These are phyloP conservation scores for Motacilla tschutschensis DNA, from an alignment of 2,113 vertebrate species.

Conservation along the genomic window DNA sequence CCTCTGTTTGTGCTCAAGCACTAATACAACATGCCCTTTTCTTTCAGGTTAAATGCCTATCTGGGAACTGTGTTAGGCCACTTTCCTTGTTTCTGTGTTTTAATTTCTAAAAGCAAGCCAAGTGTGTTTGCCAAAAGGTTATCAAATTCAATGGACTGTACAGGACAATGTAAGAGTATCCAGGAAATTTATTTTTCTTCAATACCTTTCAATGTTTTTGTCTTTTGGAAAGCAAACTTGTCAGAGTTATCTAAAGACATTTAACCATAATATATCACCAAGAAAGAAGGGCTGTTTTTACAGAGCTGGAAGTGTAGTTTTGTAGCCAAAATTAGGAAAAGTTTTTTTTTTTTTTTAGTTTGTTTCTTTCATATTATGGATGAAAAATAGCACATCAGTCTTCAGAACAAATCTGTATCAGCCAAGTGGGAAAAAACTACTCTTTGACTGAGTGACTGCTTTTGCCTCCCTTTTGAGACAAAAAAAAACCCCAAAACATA, in stretches of 20 bases:
- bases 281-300: neutral
- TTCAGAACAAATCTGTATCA: neutral
- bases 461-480: neutral
- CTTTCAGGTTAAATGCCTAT: neutral
- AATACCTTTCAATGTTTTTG: neutral
- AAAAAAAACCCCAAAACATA: neutral
- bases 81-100: neutral
- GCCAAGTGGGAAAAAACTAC: neutral
- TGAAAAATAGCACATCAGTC: neutral
- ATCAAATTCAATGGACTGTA: neutral
- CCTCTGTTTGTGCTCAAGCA: neutral
- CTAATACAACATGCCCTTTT: neutral
- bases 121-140: neutral
- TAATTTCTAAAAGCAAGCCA: neutral
- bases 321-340: neutral
- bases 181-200: neutral
- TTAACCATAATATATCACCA: neutral
- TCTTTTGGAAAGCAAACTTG: neutral
- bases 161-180: neutral
- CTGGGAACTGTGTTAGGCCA: neutral
- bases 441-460: neutral
- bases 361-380: neutral
- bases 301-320: neutral
- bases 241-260: neutral
- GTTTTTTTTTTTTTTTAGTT: neutral